Conservation (phyloP, 2,888 invertebrate species). For the Brassicogethes aeneus region DNA sequence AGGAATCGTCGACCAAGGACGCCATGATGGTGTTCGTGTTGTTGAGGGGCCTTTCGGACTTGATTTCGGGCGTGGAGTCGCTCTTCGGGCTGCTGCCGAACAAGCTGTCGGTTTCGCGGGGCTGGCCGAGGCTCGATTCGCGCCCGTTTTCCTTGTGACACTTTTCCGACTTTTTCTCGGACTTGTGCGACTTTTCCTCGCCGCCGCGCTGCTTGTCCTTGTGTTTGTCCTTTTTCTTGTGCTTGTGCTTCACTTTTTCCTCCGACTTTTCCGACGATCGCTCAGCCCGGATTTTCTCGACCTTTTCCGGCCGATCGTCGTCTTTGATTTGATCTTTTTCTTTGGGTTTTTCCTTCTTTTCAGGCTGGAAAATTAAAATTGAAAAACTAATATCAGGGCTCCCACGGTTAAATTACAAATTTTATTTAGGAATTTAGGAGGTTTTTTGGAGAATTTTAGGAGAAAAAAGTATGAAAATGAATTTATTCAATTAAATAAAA, state of each 20-base stretch:
- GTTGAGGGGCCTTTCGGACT: not conserved
- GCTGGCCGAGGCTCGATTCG: too few relatives aligned
- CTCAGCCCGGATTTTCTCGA: conserved; percentile 14
- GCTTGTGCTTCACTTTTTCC: conserved; percentile 44
- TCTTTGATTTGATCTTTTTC: conserved; percentile 34
- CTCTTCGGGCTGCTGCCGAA: conserved; percentile 1
- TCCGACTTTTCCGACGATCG: conserved; percentile 34
- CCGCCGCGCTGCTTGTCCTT: conserved; percentile 22
- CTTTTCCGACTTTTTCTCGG: conserved; percentile 45
- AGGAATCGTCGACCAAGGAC: conserved; percentile 33
- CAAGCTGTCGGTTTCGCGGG: conserved; percentile 9
- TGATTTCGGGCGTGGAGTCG: not conserved
- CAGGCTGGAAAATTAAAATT: conserved; percentile 33
- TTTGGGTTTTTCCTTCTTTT: conserved; percentile 48
- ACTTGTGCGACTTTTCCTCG: conserved; percentile 34
- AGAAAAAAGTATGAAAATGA: too few relatives aligned
- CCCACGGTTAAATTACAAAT: too few relatives aligned
- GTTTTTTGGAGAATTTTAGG: too few relatives aligned
- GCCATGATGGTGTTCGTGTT: too few relatives aligned
- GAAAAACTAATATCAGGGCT: conserved; percentile 5
- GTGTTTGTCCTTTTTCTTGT: conserved; percentile 45
- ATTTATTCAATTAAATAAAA: too few relatives aligned
- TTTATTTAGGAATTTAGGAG: too few relatives aligned
- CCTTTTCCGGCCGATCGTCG: conserved; percentile 31
- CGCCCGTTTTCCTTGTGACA: conserved; percentile 30